These are phyloP conservation scores for Drosophila anomelani DNA, from an alignment of 2,888 invertebrate genomes.

Conservation along the genomic window DNA sequence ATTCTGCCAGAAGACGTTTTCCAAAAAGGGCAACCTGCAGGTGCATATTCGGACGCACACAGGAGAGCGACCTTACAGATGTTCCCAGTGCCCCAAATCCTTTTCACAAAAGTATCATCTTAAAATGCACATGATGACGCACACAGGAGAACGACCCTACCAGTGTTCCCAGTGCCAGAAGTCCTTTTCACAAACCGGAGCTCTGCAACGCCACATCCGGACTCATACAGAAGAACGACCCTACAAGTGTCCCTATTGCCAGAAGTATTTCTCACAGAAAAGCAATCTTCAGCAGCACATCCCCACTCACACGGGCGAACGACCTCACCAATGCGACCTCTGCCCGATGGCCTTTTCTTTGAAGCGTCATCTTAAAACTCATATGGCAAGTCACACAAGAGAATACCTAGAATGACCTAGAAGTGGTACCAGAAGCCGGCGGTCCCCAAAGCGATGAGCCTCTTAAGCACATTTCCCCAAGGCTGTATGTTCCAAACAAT, in stretches of 20 bases:
- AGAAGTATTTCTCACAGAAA: conserved; percentile 4
- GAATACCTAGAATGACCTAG: neutral
- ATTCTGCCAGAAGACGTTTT: conserved; percentile 1
- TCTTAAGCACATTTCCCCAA: neutral
- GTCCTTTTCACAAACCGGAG: conserved; percentile 2
- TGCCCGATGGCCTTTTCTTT: neutral
- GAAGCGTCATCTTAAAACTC: neutral
- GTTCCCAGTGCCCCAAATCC: neutral
- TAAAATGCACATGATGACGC: neutral
- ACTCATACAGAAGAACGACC: conserved; percentile 1
- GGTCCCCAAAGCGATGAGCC: no score
- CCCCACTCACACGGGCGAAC: neutral
- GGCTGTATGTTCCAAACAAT: neutral
- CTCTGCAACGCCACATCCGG: conserved; percentile 8
- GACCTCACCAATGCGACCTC: neutral
- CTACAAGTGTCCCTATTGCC: conserved; percentile 6
- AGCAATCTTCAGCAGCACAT: conserved; percentile 6
- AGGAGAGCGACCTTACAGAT: neutral
- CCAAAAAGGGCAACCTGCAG: neutral
- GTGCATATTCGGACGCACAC: conserved; percentile 2
- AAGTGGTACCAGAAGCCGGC: no score
- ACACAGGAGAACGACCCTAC: conserved; percentile 9
- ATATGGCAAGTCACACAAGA: neutral
- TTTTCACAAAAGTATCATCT: conserved; percentile 11
- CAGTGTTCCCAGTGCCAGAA: conserved; percentile 1